These are phyloP conservation scores for Oxystoma pomonae DNA, from an alignment of 2,888 invertebrate genomes.

Conservation along the genomic window DNA sequence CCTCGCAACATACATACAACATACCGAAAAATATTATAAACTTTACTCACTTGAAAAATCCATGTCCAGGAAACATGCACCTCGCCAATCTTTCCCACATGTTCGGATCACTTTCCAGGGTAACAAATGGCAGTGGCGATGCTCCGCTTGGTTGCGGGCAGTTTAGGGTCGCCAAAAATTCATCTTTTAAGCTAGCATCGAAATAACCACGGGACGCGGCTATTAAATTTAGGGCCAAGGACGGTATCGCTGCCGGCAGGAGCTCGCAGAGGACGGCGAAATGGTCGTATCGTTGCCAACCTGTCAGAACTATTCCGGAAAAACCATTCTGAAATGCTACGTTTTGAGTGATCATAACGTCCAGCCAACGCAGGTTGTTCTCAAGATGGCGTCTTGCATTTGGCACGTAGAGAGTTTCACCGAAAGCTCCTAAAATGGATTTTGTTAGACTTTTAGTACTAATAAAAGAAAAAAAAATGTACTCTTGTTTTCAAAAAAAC, in stretches of 20 bases:
- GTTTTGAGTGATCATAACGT: conserved; percentile 59
- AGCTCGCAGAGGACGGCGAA: conserved; percentile 69
- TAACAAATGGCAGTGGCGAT: conserved; percentile 49
- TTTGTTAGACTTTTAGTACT: no score
- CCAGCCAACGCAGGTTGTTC: conserved; percentile 67
- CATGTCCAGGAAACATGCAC: conserved; percentile 63
- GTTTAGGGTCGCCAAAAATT: conserved; percentile 50
- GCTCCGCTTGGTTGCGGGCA: conserved; percentile 48
- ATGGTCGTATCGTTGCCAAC: conserved; percentile 62
- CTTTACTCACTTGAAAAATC: conserved; percentile 50
- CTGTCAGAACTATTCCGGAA: conserved; percentile 54
- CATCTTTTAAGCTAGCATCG: conserved; percentile 51
- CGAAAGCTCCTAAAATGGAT: conserved; percentile 56
- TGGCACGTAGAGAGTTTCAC: conserved; percentile 64
- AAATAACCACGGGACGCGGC: conserved; percentile 59
- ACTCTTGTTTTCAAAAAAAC: no score
- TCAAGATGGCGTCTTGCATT: conserved; percentile 64
- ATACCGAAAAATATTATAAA: no score
- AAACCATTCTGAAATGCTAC: conserved; percentile 52
- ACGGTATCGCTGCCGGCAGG: conserved; percentile 60
- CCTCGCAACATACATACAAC: conserved; percentile 31
- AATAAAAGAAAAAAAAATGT: no score
- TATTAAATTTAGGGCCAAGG: conserved; percentile 58
- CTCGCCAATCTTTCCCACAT: conserved; percentile 59
- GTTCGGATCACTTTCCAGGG: conserved; percentile 57